Evolutionary conservation across 2,113 vertebrate species (phyloP).

Genomic region (Dromiciops gliroides): DNA sequence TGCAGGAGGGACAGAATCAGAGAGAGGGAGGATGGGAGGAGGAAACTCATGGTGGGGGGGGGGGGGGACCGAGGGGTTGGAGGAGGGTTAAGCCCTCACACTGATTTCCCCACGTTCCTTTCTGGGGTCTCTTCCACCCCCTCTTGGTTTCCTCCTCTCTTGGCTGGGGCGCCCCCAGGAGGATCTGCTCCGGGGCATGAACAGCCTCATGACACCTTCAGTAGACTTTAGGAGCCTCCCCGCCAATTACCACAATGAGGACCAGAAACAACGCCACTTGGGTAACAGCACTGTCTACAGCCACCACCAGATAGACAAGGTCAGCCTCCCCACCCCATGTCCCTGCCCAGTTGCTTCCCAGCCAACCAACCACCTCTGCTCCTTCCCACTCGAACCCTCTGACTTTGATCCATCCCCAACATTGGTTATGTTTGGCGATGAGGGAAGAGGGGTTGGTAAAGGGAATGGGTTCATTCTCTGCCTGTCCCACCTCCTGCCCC

Average conservation of each 20-base stretch:
- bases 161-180: constrained; percentile 54
- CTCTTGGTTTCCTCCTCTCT: neutral
- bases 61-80: neutral
- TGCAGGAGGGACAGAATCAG: neutral
- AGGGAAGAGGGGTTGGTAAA: neutral
- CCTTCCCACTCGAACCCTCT: neutral
- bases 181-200: constrained; percentile 50
- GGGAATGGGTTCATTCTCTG: neutral
- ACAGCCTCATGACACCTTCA: constrained; percentile 70
- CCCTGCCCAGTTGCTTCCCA: neutral
- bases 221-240: constrained; percentile 74
- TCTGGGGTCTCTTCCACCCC: neutral
- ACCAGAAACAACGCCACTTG: constrained; percentile 67
- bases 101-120: neutral
- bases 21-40: neutral
- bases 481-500: neutral
- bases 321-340: neutral
- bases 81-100: neutral
- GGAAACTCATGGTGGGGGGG: neutral
- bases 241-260: constrained; percentile 78
- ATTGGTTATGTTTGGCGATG: neutral
- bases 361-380: too few relatives aligned
- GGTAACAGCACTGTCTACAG: constrained; percentile 76
- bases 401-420: neutral
- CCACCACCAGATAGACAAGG: constrained; percentile 78